phyloP scores from a whole-genome alignment of 2,888 invertebrate species.

The Drosophila nr. medialis region DNA sequence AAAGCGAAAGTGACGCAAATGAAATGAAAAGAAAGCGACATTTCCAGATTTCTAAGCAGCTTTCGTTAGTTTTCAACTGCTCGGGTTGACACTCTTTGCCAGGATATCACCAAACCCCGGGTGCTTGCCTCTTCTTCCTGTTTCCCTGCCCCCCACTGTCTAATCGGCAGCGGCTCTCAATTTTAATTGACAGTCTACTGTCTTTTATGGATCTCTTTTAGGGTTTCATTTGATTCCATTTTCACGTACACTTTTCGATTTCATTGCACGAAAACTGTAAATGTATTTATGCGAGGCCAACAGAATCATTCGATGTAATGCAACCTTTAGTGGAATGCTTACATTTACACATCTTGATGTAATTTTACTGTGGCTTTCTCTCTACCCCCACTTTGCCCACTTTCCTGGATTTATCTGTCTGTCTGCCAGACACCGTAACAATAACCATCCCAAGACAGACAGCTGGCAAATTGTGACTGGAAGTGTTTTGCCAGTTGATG shows the following conservation, averaged over 20 bases:
- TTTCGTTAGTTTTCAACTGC: background rate
- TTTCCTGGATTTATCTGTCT: background rate
- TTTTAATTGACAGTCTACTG: background rate
- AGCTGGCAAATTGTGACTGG: constrained; percentile 19
- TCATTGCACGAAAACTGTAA: constrained; percentile 21
- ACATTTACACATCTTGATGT: constrained; percentile 40
- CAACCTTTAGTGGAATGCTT: constrained; percentile 30
- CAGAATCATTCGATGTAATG: constrained; percentile 36
- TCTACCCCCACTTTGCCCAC: background rate
- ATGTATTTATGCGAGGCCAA: constrained; percentile 11
- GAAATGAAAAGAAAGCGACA: constrained; percentile 3
- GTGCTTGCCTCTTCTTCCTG: background rate
- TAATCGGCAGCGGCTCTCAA: background rate
- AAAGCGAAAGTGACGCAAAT: constrained; percentile 43
- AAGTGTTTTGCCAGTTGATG: constrained; percentile 28
- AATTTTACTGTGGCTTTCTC: constrained; percentile 23
- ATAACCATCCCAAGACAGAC: constrained; percentile 31
- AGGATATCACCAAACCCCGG: background rate
- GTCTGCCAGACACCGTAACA: constrained; percentile 48
- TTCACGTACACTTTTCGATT: constrained; percentile 56
- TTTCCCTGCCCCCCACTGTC: background rate
- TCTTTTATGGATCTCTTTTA: constrained; percentile 19
- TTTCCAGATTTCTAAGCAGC: background rate
- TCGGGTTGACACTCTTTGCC: background rate
- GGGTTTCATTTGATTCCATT: constrained; percentile 69